These are phyloP conservation scores for Potorous gilbertii DNA, from an alignment of 2,797 vertebrate genomes.

Conservation along the genomic window DNA sequence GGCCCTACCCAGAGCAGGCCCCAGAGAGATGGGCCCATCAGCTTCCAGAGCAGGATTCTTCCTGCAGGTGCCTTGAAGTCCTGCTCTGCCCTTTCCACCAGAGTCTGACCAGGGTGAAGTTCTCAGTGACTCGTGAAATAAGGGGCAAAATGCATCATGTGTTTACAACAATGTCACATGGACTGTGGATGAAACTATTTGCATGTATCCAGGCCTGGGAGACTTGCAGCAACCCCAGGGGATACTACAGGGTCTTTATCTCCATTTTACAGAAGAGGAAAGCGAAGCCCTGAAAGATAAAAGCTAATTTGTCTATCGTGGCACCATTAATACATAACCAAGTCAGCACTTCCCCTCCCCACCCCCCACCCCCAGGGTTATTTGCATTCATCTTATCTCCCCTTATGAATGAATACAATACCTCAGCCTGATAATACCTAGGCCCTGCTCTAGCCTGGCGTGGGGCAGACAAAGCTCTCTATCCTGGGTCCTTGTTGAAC, in stretches of 20 bases:
- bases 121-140: background rate
- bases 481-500: too few relatives aligned
- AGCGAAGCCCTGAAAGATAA: background rate
- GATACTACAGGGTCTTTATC: background rate
- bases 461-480: too few relatives aligned
- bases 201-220: background rate
- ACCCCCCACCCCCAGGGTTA: too few relatives aligned
- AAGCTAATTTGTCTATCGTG: too few relatives aligned
- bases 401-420: background rate
- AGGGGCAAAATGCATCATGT: background rate
- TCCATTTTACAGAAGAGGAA: background rate
- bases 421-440: background rate
- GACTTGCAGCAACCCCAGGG: background rate
- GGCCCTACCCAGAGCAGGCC: background rate
- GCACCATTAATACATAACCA: too few relatives aligned
- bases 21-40: background rate
- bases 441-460: too few relatives aligned
- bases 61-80: background rate
- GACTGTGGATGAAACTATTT: background rate
- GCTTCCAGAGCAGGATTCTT: background rate
- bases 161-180: background rate
- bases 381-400: background rate
- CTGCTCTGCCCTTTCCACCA: background rate
- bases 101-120: background rate
- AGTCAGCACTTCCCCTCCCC: too few relatives aligned